phyloP scores from a whole-genome alignment of 2,797 vertebrate genomes.

The Lophius americanus region DNA sequence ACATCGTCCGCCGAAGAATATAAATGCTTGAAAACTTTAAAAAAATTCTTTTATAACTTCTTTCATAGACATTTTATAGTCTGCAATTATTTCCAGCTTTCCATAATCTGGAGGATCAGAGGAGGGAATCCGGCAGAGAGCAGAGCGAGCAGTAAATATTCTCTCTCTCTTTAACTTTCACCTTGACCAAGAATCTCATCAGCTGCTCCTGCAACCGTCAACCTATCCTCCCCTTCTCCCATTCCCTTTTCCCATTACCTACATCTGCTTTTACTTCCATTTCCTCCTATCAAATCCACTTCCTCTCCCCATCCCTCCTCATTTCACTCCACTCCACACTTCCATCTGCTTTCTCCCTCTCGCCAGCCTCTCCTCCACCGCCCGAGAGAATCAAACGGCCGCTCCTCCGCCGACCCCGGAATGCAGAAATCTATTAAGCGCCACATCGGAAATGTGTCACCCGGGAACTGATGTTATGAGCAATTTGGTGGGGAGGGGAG shows the following conservation, averaged over 20 bases:
- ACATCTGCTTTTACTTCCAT: slow-evolving; percentile 17
- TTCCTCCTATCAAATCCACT: slow-evolving; percentile 7
- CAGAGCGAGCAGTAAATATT: background rate
- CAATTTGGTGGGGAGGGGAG: slow-evolving; percentile 52
- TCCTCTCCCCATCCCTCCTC: slow-evolving; percentile 8
- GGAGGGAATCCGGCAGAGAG: background rate
- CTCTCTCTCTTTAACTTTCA: background rate
- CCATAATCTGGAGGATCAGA: background rate
- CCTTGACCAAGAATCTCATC: slow-evolving; percentile 17
- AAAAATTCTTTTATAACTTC: background rate
- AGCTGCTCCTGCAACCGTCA: slow-evolving; percentile 1
- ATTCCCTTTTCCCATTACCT: background rate
- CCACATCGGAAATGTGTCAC: slow-evolving; percentile 62
- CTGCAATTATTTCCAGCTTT: background rate
- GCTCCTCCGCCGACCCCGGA: slow-evolving; percentile 45
- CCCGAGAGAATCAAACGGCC: slow-evolving; percentile 44
- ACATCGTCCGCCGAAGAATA: too few species aligned
- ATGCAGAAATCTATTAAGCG: slow-evolving; percentile 52
- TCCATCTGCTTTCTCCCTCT: slow-evolving; percentile 8
- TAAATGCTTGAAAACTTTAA: background rate
- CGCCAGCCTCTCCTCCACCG: slow-evolving; percentile 26
- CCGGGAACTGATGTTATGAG: slow-evolving; percentile 56
- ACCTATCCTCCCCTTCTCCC: slow-evolving; percentile 1
- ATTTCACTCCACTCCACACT: slow-evolving; percentile 6
- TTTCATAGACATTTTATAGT: background rate